These are phyloP conservation scores for Hemiprocne comata DNA, from an alignment of 2,113 vertebrate species.

Conservation along the genomic window DNA sequence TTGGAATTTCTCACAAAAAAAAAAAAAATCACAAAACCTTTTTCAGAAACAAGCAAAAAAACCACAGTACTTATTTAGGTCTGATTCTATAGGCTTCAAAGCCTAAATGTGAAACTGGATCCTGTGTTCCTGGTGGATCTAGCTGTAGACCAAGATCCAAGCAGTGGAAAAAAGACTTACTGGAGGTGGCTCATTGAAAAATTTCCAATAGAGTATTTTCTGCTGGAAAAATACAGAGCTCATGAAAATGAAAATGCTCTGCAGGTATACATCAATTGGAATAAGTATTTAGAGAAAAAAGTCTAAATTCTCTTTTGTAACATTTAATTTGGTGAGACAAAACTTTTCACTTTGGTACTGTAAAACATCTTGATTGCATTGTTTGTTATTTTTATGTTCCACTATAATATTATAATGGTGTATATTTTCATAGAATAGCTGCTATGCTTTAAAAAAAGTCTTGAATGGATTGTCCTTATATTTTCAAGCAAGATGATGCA, in stretches of 20 bases:
- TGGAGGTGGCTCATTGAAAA: neutral
- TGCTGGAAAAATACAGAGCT: neutral
- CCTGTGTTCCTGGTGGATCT: neutral
- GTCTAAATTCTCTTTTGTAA: neutral
- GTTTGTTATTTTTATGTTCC: neutral
- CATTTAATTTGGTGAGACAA: neutral
- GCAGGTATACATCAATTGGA: neutral
- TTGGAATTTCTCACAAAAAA: neutral
- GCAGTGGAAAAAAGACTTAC: neutral
- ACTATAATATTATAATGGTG: neutral
- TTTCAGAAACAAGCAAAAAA: neutral
- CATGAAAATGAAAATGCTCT: neutral
- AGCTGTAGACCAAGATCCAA: neutral
- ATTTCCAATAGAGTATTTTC: neutral
- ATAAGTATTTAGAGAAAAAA: neutral
- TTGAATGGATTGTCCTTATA: neutral
- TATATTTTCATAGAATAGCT: neutral
- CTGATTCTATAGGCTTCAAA: neutral
- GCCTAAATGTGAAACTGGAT: neutral
- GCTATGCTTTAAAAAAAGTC: neutral
- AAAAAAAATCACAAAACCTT: neutral
- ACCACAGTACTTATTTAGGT: neutral
- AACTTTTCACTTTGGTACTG: neutral
- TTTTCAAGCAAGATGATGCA: conserved; percentile 17
- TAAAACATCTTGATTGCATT: neutral